Evolutionary conservation across 2,888 invertebrate genomes (phyloP).

Genomic region (Scaptomyza tumidula): DNA sequence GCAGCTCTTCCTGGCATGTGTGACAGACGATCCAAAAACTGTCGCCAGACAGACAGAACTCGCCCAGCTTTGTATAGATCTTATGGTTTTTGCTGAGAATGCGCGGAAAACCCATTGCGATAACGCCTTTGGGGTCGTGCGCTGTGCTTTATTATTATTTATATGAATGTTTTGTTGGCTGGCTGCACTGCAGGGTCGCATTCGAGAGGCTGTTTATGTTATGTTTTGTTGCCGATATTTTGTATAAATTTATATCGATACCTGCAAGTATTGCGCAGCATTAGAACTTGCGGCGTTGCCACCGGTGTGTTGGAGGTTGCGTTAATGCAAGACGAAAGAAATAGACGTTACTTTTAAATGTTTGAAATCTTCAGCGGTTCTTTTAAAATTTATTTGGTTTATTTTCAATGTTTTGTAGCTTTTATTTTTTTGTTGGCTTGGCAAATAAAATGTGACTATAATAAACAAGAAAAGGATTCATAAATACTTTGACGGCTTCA

Average conservation of each 20-base stretch:
- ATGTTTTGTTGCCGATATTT: constrained; percentile 3
- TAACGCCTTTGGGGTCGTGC: constrained; percentile 48
- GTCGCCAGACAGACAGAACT: constrained; percentile 81
- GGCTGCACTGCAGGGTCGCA: constrained; percentile 48
- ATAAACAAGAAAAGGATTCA: constrained; percentile 40
- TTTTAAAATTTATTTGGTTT: constrained; percentile 40
- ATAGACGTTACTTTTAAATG: neutral
- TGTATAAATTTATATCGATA: constrained; percentile 8
- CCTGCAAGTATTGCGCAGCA: constrained; percentile 8
- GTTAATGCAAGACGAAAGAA: neutral
- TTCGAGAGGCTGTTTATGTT: constrained; percentile 1
- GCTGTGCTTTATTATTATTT: constrained; percentile 61
- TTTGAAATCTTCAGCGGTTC: constrained; percentile 27
- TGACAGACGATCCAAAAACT: constrained; percentile 82
- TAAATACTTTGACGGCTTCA: constrained; percentile 57
- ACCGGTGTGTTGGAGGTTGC: neutral
- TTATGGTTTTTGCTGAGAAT: constrained; percentile 82
- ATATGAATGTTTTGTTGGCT: constrained; percentile 61
- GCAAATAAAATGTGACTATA: constrained; percentile 22
- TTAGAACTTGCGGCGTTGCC: constrained; percentile 19
- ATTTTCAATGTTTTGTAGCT: constrained; percentile 13
- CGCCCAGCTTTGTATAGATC: constrained; percentile 81
- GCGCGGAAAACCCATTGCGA: constrained; percentile 82
- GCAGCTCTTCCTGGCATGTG: constrained; percentile 81
- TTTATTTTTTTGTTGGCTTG: constrained; percentile 40